These are phyloP conservation scores for Enteromius anoplus DNA, from an alignment of 2,797 vertebrate species.

Conservation along the genomic window DNA sequence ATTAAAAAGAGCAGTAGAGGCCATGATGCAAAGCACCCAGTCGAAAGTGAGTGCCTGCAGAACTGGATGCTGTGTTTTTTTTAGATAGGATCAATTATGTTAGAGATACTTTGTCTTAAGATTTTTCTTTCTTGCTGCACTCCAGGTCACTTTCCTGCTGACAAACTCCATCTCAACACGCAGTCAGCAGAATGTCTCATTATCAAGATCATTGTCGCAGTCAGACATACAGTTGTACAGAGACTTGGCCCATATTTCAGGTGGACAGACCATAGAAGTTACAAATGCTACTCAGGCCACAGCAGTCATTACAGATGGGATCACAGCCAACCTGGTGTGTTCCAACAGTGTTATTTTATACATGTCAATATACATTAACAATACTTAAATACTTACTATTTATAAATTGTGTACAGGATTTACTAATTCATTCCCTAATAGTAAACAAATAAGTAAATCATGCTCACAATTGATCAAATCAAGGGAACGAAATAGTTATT, in stretches of 20 bases:
- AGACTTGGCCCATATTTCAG: conserved; percentile 70
- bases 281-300: conserved; percentile 62
- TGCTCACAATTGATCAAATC: too few species aligned
- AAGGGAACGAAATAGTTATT: too few species aligned
- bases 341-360: not conserved
- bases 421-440: too few species aligned
- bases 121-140: not conserved
- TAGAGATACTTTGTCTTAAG: not conserved
- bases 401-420: too few species aligned
- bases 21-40: conserved; percentile 70
- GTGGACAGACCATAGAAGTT: conserved; percentile 72
- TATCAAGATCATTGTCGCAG: conserved; percentile 67
- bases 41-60: conserved; percentile 64
- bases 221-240: conserved; percentile 61
- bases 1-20: conserved; percentile 64
- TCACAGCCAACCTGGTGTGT: conserved; percentile 65
- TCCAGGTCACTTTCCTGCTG: conserved; percentile 73
- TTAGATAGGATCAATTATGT: not conserved
- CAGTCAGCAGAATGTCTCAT: conserved; percentile 44
- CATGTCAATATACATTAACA: too few species aligned
- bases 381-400: too few species aligned
- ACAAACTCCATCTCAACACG: conserved; percentile 53
- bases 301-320: conserved; percentile 65
- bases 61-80: not conserved
- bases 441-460: too few species aligned